Conservation (phyloP, 2,888 invertebrate genomes). For the Pristionchus fissidentatus region DNA sequence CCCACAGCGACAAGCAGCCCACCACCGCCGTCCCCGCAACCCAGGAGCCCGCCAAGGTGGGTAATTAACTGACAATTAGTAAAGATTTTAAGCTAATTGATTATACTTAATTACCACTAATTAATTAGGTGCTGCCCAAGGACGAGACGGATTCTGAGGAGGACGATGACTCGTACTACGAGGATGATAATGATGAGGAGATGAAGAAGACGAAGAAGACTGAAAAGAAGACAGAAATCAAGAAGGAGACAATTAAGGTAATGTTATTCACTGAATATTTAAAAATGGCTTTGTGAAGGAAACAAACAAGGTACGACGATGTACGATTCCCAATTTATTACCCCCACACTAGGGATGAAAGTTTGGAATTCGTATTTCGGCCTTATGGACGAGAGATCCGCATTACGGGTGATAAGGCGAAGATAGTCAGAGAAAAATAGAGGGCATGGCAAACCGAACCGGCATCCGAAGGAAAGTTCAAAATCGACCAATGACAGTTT, state of each 20-base stretch:
- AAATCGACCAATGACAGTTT: no score
- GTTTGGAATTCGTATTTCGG: no score
- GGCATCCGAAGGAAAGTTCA: no score
- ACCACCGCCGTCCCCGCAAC: slow-evolving; percentile 37
- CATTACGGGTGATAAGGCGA: no score
- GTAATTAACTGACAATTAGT: not conserved
- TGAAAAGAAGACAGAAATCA: slow-evolving; percentile 53
- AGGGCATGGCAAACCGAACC: no score
- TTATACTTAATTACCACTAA: not conserved
- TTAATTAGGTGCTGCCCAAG: slow-evolving; percentile 49
- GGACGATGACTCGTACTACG: slow-evolving; percentile 67
- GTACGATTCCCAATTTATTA: no score
- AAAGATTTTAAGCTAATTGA: not conserved
- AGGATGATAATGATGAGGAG: slow-evolving; percentile 69
- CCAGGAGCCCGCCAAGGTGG: slow-evolving; percentile 14
- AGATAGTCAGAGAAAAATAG: no score
- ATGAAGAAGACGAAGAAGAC: slow-evolving; percentile 56
- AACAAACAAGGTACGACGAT: no score
- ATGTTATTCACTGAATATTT: not conserved
- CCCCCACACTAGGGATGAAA: no score
- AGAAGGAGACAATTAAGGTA: slow-evolving; percentile 49
- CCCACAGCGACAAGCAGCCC: slow-evolving; percentile 30
- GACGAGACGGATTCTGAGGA: slow-evolving; percentile 63
- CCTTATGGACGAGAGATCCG: no score
- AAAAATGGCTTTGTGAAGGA: no score